These are phyloP conservation scores for Gonatopus flavifemur DNA, from an alignment of 1,140 invertebrate species.

Conservation along the genomic window DNA sequence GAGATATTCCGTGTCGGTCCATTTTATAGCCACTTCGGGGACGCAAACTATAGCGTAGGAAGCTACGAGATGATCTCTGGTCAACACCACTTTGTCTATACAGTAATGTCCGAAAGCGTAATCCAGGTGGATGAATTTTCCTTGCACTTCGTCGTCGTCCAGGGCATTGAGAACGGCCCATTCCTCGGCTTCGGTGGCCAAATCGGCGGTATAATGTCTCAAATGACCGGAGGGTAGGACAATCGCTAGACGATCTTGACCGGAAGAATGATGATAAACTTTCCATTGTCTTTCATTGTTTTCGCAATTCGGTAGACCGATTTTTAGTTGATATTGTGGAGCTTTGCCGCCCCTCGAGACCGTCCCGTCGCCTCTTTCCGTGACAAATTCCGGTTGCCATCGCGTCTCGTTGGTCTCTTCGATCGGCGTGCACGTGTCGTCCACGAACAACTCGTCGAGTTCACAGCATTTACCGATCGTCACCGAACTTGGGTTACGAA, in stretches of 20 bases:
- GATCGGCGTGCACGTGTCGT: constrained; percentile 64
- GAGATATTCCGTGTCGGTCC: constrained; percentile 71
- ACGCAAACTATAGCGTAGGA: constrained; percentile 75
- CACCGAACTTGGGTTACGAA: constrained; percentile 14
- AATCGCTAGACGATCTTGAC: constrained; percentile 65
- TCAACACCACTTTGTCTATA: constrained; percentile 68
- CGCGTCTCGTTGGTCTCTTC: constrained; percentile 60
- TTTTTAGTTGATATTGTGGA: constrained; percentile 44
- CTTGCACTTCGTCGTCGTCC: constrained; percentile 50
- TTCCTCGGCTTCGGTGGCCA: constrained; percentile 30
- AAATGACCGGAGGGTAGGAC: constrained; percentile 70
- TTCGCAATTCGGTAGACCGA: constrained; percentile 71
- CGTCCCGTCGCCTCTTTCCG: constrained; percentile 18
- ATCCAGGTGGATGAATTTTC: constrained; percentile 64
- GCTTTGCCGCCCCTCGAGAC: neutral
- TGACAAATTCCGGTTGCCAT: constrained; percentile 47
- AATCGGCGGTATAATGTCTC: constrained; percentile 67
- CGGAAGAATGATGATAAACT: constrained; percentile 68
- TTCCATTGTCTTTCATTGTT: constrained; percentile 68
- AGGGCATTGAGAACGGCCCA: constrained; percentile 42
- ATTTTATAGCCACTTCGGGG: constrained; percentile 67
- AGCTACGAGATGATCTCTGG: constrained; percentile 49
- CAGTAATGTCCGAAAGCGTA: constrained; percentile 76
- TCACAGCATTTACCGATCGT: constrained; percentile 73
- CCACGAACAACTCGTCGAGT: constrained; percentile 68